Base-by-base conservation (phyloP, 2,888 invertebrate genomes). In the Spilarctia lutea region DNA sequence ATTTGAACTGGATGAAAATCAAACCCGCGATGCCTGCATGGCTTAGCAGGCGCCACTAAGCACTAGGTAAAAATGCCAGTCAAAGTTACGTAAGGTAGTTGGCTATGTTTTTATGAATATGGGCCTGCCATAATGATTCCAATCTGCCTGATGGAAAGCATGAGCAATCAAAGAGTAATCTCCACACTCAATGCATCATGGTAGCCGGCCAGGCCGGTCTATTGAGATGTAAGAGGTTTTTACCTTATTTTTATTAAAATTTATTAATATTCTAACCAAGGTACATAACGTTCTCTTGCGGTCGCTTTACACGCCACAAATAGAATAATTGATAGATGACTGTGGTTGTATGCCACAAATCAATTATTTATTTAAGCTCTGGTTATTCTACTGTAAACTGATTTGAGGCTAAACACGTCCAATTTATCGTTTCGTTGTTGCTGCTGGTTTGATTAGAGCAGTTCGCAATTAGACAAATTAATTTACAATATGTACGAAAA, bases 311-410 rank as follows among this genome's bases (percentile, higher is more conserved):
- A 78, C 77, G 60, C 84, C 80, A 75, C 85, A 76, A 73, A 65
- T 52, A 45, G 79, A 81, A 83, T 84, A 84, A 85, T 83, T 79
- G 79, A 85, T 82, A 56, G 67, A 72, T 78, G 72, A 63, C 74
- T 73, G 82, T 39, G 79, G 79, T 77, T 63, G 20, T 42, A 60
- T 30, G 39, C 83, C 84, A 79, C 84, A 78, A 79, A 84, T 81
- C 82, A 85, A 85, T 84, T 83, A 84, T 82, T 81, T 85, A 83
- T 85, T 83, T 85, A 82, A 77, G 63, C 74, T 69, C 75, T 81
- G 81, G 76, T 79, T 83, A 77, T 81, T 77, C 76, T 45, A 73
- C 75, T 76, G 85, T 74, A 71, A 80, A 85, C 81, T 79, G 80
- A 79, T 83, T 85, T 71, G 60, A 78, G 75, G 79, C 85, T 83